Evolutionary conservation across 2,797 vertebrate genomes (phyloP).

Genomic region (Lepilemur ruficaudatus): DNA sequence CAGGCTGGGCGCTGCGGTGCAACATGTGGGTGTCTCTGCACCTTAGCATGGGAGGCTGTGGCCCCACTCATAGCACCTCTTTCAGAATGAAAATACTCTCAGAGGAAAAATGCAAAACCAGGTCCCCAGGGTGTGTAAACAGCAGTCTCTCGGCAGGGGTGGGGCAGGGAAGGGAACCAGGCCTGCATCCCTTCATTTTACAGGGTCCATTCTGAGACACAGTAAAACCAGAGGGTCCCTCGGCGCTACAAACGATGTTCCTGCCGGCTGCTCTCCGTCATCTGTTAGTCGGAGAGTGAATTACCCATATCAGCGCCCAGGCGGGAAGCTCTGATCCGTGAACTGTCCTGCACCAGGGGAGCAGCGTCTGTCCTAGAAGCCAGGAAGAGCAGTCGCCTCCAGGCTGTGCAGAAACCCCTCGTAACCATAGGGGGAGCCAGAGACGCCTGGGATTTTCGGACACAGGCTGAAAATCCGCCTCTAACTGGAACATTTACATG

Average conservation of each 20-base stretch:
- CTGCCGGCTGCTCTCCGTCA: neutral
- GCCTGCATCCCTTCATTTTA: neutral
- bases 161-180: neutral
- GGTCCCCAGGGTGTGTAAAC: neutral
- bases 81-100: neutral
- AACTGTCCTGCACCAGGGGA: neutral
- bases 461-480: neutral
- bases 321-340: neutral
- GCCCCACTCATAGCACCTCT: too few species aligned
- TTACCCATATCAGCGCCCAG: neutral
- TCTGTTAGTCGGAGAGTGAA: neutral
- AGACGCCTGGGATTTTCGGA: neutral
- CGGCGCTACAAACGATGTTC: fast-evolving
- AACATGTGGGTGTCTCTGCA: neutral
- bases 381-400: neutral
- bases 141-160: neutral
- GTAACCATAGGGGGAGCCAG: neutral
- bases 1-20: neutral
- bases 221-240: neutral
- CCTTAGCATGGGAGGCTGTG: neutral
- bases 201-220: too few species aligned
- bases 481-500: neutral
- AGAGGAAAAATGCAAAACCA: neutral
- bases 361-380: neutral
- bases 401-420: neutral